Evolutionary conservation across 2,888 invertebrate species (phyloP).

Genomic region (Adelphocoris suturalis): DNA sequence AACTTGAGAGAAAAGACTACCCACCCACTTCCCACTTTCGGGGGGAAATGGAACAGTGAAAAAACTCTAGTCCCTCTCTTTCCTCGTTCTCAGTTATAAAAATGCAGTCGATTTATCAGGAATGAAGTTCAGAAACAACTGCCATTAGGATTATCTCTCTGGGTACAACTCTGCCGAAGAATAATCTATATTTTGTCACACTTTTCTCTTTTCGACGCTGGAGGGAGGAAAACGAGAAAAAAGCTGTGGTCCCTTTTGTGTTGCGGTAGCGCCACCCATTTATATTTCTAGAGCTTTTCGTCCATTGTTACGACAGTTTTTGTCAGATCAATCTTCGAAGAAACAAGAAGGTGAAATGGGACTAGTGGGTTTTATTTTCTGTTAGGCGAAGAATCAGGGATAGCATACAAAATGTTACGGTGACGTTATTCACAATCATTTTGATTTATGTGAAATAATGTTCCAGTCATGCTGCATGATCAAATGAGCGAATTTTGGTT

Average conservation of each 20-base stretch:
- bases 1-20: constrained; percentile 15
- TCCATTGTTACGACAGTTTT: constrained; percentile 56
- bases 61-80: constrained; percentile 4
- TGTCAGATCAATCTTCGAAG: constrained; percentile 49
- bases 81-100: constrained; percentile 65
- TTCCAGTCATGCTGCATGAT: too few species aligned
- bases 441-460: too few species aligned
- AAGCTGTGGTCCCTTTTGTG: constrained; percentile 56
- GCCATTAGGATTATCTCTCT: constrained; percentile 71
- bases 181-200: constrained; percentile 72
- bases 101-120: constrained; percentile 73
- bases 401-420: too few species aligned
- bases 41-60: neutral
- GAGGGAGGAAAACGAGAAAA: neutral
- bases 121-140: constrained; percentile 72
- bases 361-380: too few species aligned
- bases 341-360: too few species aligned
- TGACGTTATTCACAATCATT: too few species aligned
- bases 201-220: constrained; percentile 54
- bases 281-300: constrained; percentile 56
- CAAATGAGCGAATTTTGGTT: too few species aligned
- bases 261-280: constrained; percentile 60
- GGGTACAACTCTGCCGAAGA: constrained; percentile 69
- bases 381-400: too few species aligned
- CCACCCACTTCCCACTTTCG: neutral